phyloP scores from a whole-genome alignment of 30 jellyfish, hydroid and myxozoan genomes.

The Morbakka virulenta region DNA sequence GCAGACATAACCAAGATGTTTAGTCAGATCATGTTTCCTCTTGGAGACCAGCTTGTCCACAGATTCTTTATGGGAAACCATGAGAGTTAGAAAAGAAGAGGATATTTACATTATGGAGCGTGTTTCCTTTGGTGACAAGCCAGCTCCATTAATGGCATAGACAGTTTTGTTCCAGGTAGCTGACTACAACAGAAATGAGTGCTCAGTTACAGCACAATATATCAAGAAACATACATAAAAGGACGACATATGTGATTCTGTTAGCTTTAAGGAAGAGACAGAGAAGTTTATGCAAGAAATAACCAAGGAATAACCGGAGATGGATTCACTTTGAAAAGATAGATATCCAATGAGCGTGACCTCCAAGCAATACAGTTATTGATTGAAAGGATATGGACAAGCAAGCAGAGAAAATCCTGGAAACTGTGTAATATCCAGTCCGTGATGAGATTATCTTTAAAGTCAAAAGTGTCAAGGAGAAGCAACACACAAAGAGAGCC shows the following conservation, averaged over 20 bases:
- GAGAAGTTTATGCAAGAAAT: slow-evolving; percentile 26
- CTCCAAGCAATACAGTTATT: too few species aligned
- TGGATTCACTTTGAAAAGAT: slow-evolving; percentile 53
- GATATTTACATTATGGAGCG: slow-evolving; percentile 40
- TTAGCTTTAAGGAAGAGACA: slow-evolving; percentile 50
- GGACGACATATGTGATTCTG: slow-evolving; percentile 67
- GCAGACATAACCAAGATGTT: slow-evolving; percentile 59
- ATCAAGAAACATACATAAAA: slow-evolving; percentile 38
- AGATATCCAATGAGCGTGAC: slow-evolving; percentile 29
- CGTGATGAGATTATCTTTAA: not conserved
- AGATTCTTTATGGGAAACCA: slow-evolving; percentile 55
- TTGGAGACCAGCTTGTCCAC: slow-evolving; percentile 63
- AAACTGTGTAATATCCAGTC: not conserved
- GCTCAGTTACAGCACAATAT: slow-evolving; percentile 48
- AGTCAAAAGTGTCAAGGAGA: not conserved
- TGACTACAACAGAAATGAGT: slow-evolving; percentile 14
- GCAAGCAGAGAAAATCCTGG: not conserved
- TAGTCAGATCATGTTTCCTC: slow-evolving; percentile 45
- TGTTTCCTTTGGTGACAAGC: slow-evolving; percentile 65
- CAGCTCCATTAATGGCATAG: slow-evolving; percentile 70
- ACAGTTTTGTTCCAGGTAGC: slow-evolving; percentile 49
- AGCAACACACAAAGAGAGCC: not conserved
- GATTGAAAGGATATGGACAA: too few species aligned
- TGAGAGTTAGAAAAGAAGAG: slow-evolving; percentile 23
- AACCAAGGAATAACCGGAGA: slow-evolving; percentile 27